Evolutionary conservation across 2,113 vertebrate species (phyloP).

Genomic region (Sylvia atricapilla): DNA sequence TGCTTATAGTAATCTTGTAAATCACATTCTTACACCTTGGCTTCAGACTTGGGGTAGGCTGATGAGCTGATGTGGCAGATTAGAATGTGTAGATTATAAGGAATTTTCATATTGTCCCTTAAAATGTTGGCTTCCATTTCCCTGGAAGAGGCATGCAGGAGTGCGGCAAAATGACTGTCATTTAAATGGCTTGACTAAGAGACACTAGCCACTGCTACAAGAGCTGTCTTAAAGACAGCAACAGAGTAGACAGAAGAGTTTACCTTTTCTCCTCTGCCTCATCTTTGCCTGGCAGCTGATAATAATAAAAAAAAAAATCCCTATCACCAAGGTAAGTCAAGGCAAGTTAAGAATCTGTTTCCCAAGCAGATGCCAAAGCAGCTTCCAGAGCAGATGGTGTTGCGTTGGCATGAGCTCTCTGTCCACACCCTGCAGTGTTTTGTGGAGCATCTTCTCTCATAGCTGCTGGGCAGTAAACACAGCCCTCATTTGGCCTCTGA

Average conservation of each 20-base stretch:
- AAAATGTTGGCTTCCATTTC: background rate
- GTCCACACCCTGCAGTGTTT: background rate
- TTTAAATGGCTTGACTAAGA: background rate
- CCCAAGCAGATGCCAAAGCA: constrained; percentile 28
- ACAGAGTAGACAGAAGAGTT: background rate
- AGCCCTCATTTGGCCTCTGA: background rate
- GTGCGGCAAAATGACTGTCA: background rate
- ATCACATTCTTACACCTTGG: background rate
- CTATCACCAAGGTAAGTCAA: background rate
- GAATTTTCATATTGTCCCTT: background rate
- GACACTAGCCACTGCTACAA: background rate
- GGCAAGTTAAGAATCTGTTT: background rate
- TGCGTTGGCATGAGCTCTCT: background rate
- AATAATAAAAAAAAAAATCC: background rate
- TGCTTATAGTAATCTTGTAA: background rate
- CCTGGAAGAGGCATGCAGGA: background rate
- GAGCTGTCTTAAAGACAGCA: background rate
- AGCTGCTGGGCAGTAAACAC: constrained; percentile 18
- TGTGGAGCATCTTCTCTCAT: background rate
- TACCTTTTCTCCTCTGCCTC: background rate
- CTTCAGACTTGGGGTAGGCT: rapidly evolving
- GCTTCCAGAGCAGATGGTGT: constrained; percentile 40
- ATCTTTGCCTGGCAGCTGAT: background rate
- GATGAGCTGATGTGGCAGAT: background rate
- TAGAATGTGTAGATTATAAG: background rate